Base-by-base conservation (phyloP, 1,140 invertebrate genomes). In the Lutraria rhynchaena region DNA sequence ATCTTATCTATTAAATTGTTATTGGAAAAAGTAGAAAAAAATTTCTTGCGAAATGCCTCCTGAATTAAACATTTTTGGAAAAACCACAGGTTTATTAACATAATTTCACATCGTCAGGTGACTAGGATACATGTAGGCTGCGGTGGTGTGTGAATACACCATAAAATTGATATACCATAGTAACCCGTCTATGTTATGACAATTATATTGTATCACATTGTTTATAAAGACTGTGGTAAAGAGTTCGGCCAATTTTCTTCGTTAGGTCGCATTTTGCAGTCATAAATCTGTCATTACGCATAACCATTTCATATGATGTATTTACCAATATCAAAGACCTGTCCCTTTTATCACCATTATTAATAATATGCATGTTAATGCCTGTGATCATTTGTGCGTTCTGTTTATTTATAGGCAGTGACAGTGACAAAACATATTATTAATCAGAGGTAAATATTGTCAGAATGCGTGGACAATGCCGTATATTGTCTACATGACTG, bases 341-440 rank as follows among this genome's bases (percentile, higher is more conserved):
- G 63, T 67, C 63, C 44, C 4, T 67, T 67, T 67, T 67, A 67
- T 67, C 63, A 67, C 63, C 37, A 22, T 46, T 67, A 67, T 67
- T 67, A 67, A 67, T 67, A 67, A 67, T 67, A 67, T 31, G 35
- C 44, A 41, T 49, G 44, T 67, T 9, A 29, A 67, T 13, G 19
- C 15, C 63, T 67, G 41, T 67, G 63, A 67, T 67, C 63, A 11
- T 29, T 41, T 67, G 27, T 67, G 63, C 63, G 49, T 67, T 49
- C 44, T 46, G 37, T 67, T 41, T 67, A 29, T 46, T 46, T 46
- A 46, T 46, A 29, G 44, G 27, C 4, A n/a, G 7, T 55, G 7
- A 55, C n/a, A 11, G 19, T 55, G 63, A 4, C 37, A 31, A 41
- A 29, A 46, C 49, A 24, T 31, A 46, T 67, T 46, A 67, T 46